Evolutionary conservation across 1,140 invertebrate genomes (phyloP).

Genomic region (Samia ricini): DNA sequence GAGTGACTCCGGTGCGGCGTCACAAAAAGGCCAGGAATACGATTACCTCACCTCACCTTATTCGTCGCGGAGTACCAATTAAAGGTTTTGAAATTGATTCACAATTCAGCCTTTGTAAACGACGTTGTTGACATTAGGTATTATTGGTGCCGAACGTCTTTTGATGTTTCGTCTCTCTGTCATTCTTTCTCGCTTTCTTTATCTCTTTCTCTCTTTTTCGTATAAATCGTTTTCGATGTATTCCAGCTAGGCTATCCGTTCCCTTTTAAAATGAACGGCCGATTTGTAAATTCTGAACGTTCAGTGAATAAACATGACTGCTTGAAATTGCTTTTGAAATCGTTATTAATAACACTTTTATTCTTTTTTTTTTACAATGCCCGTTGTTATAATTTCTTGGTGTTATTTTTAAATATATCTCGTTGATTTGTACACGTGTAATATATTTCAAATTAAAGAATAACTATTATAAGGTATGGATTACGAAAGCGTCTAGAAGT

Average conservation of each 20-base stretch:
- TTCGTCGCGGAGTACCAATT: constrained; percentile 51
- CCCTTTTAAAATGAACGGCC: neutral
- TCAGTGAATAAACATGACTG: neutral
- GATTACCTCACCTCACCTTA: constrained; percentile 1
- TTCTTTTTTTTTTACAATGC: neutral
- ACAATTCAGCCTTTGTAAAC: constrained; percentile 51
- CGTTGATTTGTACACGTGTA: too few relatives aligned
- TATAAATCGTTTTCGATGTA: constrained; percentile 5
- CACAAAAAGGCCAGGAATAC: neutral
- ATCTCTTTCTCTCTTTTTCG: constrained; percentile 14
- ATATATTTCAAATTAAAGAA: too few relatives aligned
- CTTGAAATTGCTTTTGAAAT: neutral
- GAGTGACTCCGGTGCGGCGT: constrained; percentile 18
- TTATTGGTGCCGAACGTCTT: constrained; percentile 30
- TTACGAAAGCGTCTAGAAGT: too few relatives aligned
- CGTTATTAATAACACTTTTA: neutral
- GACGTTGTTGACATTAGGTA: constrained; percentile 55
- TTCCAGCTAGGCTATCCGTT: neutral
- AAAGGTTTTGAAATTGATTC: constrained; percentile 70
- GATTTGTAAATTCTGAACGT: constrained; percentile 6
- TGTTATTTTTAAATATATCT: neutral
- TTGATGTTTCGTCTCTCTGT: constrained; percentile 4
- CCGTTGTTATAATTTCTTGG: too few relatives aligned
- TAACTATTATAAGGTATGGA: too few relatives aligned
- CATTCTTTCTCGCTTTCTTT: too few relatives aligned